Percentiles rank a stretch among this genome's conserved stretches.
Evolutionary conservation across 2,113 vertebrate species (phyloP).

Genomic region (Ploceus nigricollis): DNA sequence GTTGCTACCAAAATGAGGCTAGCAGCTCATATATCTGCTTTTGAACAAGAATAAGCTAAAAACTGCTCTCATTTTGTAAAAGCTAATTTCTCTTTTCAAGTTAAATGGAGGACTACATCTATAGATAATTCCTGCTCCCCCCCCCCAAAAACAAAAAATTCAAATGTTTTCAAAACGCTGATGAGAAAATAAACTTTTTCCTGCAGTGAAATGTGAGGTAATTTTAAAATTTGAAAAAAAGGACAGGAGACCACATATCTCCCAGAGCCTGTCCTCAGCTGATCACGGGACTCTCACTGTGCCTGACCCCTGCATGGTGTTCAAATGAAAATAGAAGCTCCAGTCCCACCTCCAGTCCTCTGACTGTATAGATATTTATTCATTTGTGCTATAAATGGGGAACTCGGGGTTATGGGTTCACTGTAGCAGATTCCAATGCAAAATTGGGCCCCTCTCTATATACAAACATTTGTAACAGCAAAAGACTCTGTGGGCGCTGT

Average conservation of each 20-base stretch:
- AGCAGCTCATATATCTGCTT: conserved; percentile 34
- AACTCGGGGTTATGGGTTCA: conserved; percentile 22
- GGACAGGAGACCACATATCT: not conserved
- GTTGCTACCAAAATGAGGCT: conserved; percentile 42
- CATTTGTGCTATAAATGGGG: conserved; percentile 53
- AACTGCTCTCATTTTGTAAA: conserved; percentile 30
- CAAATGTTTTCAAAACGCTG: not conserved
- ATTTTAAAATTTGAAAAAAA: not conserved
- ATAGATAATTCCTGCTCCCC: not conserved
- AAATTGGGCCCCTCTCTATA: conserved; percentile 47
- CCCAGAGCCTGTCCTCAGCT: conserved; percentile 25
- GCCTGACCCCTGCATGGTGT: not conserved
- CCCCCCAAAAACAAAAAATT: rapidly evolving
- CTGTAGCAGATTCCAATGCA: conserved; percentile 55
- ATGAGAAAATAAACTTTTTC: conserved; percentile 1
- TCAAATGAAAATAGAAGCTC: conserved; percentile 54
- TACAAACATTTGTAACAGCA: conserved; percentile 65
- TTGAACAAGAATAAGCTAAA: conserved; percentile 51
- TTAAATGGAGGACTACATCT: conserved; percentile 30
- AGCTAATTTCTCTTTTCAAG: conserved; percentile 56
- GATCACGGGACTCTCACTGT: conserved; percentile 36
- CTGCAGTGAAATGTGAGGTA: not conserved
- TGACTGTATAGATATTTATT: conserved; percentile 46
- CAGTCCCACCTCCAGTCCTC: conserved; percentile 48
- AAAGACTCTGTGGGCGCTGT: conserved; percentile 16